Evolutionary conservation across 2,797 vertebrate genomes (phyloP).

Genomic region (Microctenopoma lineatum): DNA sequence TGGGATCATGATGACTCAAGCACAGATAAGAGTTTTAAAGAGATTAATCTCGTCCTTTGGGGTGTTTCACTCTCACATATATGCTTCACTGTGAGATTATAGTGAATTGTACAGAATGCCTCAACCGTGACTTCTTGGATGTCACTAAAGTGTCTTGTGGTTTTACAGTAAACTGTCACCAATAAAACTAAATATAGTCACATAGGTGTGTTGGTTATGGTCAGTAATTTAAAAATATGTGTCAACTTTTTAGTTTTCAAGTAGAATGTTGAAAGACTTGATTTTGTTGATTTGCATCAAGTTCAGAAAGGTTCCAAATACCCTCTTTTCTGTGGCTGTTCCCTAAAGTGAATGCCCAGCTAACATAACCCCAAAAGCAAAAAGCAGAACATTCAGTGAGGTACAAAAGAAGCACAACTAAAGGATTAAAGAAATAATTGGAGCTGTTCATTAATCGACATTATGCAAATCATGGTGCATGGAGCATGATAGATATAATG

Average conservation of each 20-base stretch:
- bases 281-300: too few species aligned
- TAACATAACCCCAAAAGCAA: background rate
- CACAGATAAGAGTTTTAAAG: background rate
- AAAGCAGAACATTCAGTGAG: background rate
- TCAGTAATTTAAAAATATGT: too few species aligned
- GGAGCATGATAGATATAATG: too few species aligned
- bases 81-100: constrained; percentile 4
- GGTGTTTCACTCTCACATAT: background rate
- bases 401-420: too few species aligned
- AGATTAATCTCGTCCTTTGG: constrained; percentile 9
- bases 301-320: background rate
- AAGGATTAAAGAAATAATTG: background rate
- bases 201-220: too few species aligned
- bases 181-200: background rate
- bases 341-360: too few species aligned
- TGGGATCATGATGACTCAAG: constrained; percentile 16
- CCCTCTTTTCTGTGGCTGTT: too few species aligned
- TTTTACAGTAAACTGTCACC: background rate
- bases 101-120: constrained; percentile 17
- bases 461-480: too few species aligned
- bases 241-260: too few species aligned
- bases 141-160: background rate
- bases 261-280: too few species aligned
- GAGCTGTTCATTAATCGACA: too few species aligned
- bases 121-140: background rate